Conservation (phyloP, 1,140 invertebrate genomes). For the Brachionus plicatilis region DNA sequence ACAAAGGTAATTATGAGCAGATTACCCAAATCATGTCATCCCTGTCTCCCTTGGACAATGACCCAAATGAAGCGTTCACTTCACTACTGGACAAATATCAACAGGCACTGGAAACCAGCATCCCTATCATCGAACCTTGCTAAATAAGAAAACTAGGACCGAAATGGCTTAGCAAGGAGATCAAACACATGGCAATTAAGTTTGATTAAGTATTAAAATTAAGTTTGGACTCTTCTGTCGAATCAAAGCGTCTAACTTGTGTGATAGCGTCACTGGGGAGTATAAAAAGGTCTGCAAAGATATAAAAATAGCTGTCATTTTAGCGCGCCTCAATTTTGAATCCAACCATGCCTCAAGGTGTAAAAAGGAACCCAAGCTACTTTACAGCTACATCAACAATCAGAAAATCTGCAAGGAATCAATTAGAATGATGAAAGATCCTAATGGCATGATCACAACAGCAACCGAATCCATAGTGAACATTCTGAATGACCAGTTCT, state of each 20-base stretch:
- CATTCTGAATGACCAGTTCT: constrained; percentile 10
- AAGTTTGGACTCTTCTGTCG: neutral
- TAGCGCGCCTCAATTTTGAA: neutral
- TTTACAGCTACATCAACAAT: too few species aligned
- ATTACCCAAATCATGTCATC: too few species aligned
- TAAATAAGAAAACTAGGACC: neutral
- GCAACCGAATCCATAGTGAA: neutral
- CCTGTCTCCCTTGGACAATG: too few species aligned
- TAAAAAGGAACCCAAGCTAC: too few species aligned
- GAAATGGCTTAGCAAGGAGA: neutral
- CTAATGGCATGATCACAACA: too few species aligned
- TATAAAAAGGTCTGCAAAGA: neutral
- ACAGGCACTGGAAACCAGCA: too few species aligned
- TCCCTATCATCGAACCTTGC: neutral
- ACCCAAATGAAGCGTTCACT: too few species aligned
- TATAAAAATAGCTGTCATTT: neutral
- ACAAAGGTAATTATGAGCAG: too few species aligned
- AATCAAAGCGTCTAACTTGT: neutral
- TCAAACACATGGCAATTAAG: neutral
- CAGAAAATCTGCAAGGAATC: too few species aligned
- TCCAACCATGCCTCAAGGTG: neutral
- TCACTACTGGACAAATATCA: too few species aligned
- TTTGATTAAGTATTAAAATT: too few species aligned
- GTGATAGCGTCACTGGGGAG: neutral
- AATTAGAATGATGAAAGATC: too few species aligned